A percentile compares a stretch with the other conserved stretches of the same genome.
Evolutionary conservation across 53 echinoderm and acorn worm species (phyloP).

Genomic region (Temnopleurus reevesii): DNA sequence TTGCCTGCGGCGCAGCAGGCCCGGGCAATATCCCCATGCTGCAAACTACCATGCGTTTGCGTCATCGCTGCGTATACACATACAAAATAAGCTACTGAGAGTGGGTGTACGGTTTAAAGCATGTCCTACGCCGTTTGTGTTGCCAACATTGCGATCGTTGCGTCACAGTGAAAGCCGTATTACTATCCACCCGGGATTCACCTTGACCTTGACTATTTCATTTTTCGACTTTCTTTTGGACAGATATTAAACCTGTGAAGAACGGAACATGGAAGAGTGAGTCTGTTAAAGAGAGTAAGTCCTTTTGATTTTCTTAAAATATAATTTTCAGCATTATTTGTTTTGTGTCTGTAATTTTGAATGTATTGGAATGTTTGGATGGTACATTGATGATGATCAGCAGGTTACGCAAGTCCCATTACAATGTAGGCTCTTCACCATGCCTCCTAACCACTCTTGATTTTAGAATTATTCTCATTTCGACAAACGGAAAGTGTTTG

Average conservation of each 20-base stretch:
- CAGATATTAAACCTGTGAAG: constrained; percentile 30
- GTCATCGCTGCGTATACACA: constrained; percentile 3
- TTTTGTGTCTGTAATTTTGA: background rate
- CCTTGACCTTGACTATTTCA: background rate
- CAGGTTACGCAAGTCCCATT: too few relatives aligned
- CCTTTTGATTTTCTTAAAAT: background rate
- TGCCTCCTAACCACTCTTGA: too few relatives aligned
- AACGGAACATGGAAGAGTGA: constrained; percentile 43
- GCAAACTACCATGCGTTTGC: constrained; percentile 30
- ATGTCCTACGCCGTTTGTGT: constrained; percentile 10
- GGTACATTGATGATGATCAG: too few relatives aligned
- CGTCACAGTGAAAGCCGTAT: background rate
- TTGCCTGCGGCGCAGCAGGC: constrained; percentile 8
- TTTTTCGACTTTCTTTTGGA: background rate
- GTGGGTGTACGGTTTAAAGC: background rate
- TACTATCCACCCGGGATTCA: background rate
- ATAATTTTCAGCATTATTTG: background rate
- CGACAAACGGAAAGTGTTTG: too few relatives aligned
- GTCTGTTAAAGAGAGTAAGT: constrained; percentile 46
- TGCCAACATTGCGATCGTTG: constrained; percentile 1
- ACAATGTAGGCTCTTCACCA: too few relatives aligned
- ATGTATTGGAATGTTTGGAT: background rate
- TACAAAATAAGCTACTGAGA: constrained; percentile 7
- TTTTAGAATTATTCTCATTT: too few relatives aligned
- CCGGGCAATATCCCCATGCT: constrained; percentile 9